Percentiles rank a stretch among this genome's conserved stretches.
Evolutionary conservation across 1,140 invertebrate genomes (phyloP).

Genomic region (Brachionus koreanus): DNA sequence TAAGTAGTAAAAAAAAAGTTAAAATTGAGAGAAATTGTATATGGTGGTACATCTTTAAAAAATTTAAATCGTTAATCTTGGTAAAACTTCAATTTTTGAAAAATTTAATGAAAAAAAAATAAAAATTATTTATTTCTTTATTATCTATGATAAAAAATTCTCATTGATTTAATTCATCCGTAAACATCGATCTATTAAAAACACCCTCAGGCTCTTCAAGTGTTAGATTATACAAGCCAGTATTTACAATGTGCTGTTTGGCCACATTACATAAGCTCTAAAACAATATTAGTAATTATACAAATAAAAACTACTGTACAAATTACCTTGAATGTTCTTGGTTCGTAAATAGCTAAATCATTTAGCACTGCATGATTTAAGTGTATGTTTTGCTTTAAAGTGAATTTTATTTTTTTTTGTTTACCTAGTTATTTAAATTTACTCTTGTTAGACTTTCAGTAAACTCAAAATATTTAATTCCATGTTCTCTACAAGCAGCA

Average conservation of each 20-base stretch:
- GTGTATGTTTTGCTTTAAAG: slow-evolving; percentile 43
- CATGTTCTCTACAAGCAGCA: slow-evolving; percentile 33
- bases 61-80: too few species aligned
- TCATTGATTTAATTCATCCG: slow-evolving; percentile 35
- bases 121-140: background rate
- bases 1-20: too few species aligned
- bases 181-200: slow-evolving; percentile 37
- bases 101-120: background rate
- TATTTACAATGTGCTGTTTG: slow-evolving; percentile 44
- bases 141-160: background rate
- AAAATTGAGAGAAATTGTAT: too few species aligned
- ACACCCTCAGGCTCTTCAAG: slow-evolving; percentile 30
- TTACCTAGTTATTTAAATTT: background rate
- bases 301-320: background rate
- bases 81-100: too few species aligned
- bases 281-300: background rate
- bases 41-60: too few species aligned
- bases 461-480: slow-evolving; percentile 27
- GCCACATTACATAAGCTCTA: slow-evolving; percentile 22
- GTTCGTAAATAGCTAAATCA: slow-evolving; percentile 44
- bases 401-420: background rate
- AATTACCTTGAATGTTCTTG: slow-evolving; percentile 30
- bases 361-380: slow-evolving; percentile 16
- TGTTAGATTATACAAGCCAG: background rate
- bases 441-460: slow-evolving; percentile 16